phyloP scores from a whole-genome alignment of 2,113 vertebrate species.

The Gambusia holbrooki region DNA sequence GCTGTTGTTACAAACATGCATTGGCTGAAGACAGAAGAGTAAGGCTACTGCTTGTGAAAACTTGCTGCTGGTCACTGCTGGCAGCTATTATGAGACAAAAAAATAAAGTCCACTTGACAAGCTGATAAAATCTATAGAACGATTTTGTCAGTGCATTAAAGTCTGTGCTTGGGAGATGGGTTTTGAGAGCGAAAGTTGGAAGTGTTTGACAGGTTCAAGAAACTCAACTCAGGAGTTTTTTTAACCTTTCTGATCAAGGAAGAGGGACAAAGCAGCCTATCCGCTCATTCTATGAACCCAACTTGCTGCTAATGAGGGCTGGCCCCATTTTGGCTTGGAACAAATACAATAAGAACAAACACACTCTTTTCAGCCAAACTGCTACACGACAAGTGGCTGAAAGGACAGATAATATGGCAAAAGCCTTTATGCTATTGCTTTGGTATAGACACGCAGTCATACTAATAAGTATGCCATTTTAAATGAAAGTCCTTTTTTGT shows the following conservation, averaged over 20 bases:
- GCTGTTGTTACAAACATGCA: too few species aligned
- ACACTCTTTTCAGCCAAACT: conserved; percentile 6
- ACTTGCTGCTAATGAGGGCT: conserved; percentile 60
- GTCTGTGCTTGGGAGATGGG: neutral
- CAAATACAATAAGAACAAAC: conserved; percentile 31
- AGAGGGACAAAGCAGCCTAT: conserved; percentile 24
- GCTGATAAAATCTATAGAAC: conserved; percentile 29
- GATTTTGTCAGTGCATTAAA: neutral
- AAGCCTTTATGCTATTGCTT: too few species aligned
- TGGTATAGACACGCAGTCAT: too few species aligned
- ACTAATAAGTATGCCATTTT: too few species aligned
- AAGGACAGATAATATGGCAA: neutral
- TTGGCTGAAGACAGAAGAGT: too few species aligned
- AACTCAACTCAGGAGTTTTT: neutral
- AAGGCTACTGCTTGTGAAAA: too few species aligned
- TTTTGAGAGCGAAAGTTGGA: neutral
- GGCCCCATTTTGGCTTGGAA: conserved; percentile 55
- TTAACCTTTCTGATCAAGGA: conserved; percentile 33
- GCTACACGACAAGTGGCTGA: neutral
- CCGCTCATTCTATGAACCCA: conserved; percentile 49
- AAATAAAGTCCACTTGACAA: conserved; percentile 8
- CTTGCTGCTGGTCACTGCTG: conserved; percentile 4
- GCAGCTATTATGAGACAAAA: conserved; percentile 19
- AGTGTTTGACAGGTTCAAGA: neutral
- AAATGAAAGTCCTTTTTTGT: too few species aligned